Evolutionary conservation across 2,797 vertebrate genomes (phyloP).

Genomic region (Cygnus olor): DNA sequence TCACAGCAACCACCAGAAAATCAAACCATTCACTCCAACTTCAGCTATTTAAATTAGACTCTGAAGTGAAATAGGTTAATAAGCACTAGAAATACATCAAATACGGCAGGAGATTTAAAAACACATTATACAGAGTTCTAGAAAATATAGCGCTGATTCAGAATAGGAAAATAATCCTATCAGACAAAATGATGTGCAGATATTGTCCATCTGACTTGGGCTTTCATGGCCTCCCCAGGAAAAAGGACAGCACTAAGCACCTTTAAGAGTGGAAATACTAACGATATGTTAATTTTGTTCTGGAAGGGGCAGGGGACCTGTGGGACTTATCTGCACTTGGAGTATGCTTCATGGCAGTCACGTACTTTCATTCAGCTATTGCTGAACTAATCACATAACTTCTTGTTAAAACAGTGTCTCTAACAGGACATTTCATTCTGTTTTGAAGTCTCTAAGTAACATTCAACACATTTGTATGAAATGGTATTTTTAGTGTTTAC

Average conservation of each 20-base stretch:
- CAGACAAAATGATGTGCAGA: background rate
- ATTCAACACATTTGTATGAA: background rate
- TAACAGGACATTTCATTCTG: background rate
- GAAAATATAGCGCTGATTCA: background rate
- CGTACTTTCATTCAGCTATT: background rate
- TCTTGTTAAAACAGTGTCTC: background rate
- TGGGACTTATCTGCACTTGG: rapidly evolving
- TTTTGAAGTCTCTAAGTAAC: background rate
- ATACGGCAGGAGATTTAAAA: background rate
- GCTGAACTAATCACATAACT: background rate
- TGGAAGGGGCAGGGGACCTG: background rate
- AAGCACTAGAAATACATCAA: background rate
- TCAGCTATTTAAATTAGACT: background rate
- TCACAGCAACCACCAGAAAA: background rate
- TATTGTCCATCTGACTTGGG: background rate
- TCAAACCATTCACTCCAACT: background rate
- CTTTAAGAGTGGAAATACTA: background rate
- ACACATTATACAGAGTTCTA: background rate
- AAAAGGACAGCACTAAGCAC: background rate
- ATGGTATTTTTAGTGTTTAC: background rate
- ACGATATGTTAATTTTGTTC: background rate
- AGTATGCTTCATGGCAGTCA: background rate
- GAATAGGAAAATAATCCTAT: background rate
- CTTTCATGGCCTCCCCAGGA: background rate
- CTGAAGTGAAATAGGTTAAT: background rate